Conservation (phyloP, 2,797 vertebrate species). For the Danio aesculapii region DNA sequence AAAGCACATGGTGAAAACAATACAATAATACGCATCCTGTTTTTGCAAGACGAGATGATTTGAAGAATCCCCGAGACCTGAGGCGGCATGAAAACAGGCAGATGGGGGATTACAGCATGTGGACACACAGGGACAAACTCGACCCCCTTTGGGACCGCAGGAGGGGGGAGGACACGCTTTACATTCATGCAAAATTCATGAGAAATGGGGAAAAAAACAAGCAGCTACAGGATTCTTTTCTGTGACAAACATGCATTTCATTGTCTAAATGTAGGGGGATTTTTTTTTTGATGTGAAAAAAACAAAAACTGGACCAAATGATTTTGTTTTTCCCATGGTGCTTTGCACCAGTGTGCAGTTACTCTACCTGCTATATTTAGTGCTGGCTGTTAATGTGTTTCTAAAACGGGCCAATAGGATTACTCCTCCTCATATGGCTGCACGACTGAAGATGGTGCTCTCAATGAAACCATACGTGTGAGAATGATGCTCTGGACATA, state of each 20-base stretch:
- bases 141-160: slow-evolving; percentile 41
- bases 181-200: slow-evolving; percentile 62
- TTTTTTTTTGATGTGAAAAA: background rate
- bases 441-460: slow-evolving; percentile 18
- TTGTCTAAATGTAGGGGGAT: background rate
- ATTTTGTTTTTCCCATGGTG: slow-evolving; percentile 51
- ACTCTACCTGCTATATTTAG: slow-evolving; percentile 62
- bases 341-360: slow-evolving; percentile 48
- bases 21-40: background rate
- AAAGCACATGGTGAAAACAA: background rate
- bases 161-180: slow-evolving; percentile 26
- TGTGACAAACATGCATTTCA: slow-evolving; percentile 15
- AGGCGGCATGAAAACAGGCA: slow-evolving; percentile 58
- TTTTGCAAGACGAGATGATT: slow-evolving; percentile 47
- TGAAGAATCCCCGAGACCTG: slow-evolving; percentile 59
- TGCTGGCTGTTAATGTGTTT: slow-evolving; percentile 56
- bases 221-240: slow-evolving; percentile 15
- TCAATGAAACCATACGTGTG: slow-evolving; percentile 28
- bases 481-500: background rate
- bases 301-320: slow-evolving; percentile 53
- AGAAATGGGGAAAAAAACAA: slow-evolving; percentile 21
- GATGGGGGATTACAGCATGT: slow-evolving; percentile 63
- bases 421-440: slow-evolving; percentile 38
- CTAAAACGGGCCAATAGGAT: slow-evolving; percentile 58
- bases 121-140: slow-evolving; percentile 57